Base-by-base conservation (phyloP, 2,113 vertebrate species). In the Xiphophorus maculatus region DNA sequence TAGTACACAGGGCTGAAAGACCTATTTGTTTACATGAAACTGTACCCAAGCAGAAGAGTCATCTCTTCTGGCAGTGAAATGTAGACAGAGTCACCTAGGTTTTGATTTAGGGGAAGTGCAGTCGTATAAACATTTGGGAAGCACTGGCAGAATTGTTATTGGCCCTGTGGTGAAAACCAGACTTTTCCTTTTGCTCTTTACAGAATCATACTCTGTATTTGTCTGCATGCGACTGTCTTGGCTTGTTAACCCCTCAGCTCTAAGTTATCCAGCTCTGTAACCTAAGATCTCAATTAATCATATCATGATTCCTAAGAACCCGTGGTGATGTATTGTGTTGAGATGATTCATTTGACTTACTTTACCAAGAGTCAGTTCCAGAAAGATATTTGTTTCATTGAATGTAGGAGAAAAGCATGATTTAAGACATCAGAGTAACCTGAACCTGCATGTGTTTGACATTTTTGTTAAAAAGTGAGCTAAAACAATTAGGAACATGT, bases 61-160 rank as follows among this genome's bases (percentile, higher is more conserved):
- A 86, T 90, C 87, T 80, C 66, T 79, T 60, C 71, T 90, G 89
- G 87, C 90, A 82, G 64, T 12, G 37, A 70, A 67, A 88, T 63
- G 80, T 15, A 82, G 69, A 86, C 79, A 86, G 67, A 87, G 84
- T 90, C 84, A 89, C 84, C 82, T 89, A 78, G 60, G 61, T 88
- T 88, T 85, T 87, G 84, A 85, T 89, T 86, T 65, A 90, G 63
- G 58, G 81, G 81, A 88, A 89, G 84, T 79, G 54, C 81, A 83
- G 72, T 87, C 51, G 13, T 84, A 83, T 91, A 93, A 91, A 91
- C 89, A 90, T 92, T 92, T 90, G 88, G 80, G 75, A 28, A 82
- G 80, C 54, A 40, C 71, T 88, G 86, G 88, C 83, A 77, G 67
- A 69, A 74, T 54, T 66, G 62, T 69, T 76, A 48, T 79, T 81